Percentiles rank a stretch among this genome's conserved stretches.
phyloP scores from a whole-genome alignment of 2,113 vertebrate genomes.

The Macheiramphus alcinus region DNA sequence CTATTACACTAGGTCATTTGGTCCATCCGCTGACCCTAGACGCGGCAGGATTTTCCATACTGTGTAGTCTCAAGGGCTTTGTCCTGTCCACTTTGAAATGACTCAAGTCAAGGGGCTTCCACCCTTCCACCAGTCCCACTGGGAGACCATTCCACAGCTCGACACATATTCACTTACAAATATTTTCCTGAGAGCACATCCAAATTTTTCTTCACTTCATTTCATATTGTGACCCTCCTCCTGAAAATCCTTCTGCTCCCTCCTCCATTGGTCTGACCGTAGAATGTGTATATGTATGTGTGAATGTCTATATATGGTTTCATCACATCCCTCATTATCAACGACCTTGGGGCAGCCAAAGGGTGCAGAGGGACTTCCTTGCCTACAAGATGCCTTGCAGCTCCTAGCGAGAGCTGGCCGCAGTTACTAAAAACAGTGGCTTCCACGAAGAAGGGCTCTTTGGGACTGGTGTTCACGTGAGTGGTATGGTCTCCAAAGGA shows the following conservation, averaged over 20 bases:
- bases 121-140: neutral
- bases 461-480: neutral
- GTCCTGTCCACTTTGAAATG: neutral
- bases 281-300: accelerated
- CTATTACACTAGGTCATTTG: neutral
- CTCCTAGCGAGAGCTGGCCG: accelerated
- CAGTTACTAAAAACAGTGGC: neutral
- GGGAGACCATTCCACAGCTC: neutral
- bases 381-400: neutral
- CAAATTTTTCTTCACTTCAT: neutral
- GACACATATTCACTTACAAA: neutral
- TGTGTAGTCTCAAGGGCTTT: neutral
- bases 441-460: neutral
- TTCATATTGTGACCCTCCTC: neutral
- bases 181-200: neutral
- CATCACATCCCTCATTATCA: neutral
- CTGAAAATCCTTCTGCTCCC: neutral
- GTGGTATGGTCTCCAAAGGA: neutral
- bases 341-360: accelerated
- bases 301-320: neutral
- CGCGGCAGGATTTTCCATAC: neutral
- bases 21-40: neutral
- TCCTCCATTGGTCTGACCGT: neutral
- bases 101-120: neutral
- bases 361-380: neutral